These are phyloP conservation scores for Drosophila neocordata DNA, from an alignment of 1,140 invertebrate species.

Conservation along the genomic window DNA sequence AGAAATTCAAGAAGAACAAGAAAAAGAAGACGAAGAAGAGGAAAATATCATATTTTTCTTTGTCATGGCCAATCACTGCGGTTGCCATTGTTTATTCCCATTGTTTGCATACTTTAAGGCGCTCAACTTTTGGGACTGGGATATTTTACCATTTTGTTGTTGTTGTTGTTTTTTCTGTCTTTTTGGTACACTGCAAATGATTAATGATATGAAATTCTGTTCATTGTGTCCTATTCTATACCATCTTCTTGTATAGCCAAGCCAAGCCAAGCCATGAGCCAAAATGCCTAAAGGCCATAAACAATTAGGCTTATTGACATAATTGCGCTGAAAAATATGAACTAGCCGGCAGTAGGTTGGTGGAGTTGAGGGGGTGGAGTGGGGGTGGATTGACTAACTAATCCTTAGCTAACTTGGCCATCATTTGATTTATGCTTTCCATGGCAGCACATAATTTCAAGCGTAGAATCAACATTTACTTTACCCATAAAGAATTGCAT, in stretches of 20 bases:
- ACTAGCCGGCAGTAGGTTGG: slow-evolving; percentile 29
- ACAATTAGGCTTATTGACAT: slow-evolving; percentile 75
- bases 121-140: not conserved
- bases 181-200: slow-evolving; percentile 51
- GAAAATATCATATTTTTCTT: slow-evolving; percentile 9
- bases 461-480: slow-evolving; percentile 59
- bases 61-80: too few species aligned
- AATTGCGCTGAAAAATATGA: slow-evolving; percentile 54
- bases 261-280: not conserved
- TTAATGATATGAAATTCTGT: slow-evolving; percentile 55
- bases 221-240: slow-evolving; percentile 19
- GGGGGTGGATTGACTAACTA: not conserved
- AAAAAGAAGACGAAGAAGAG: not conserved
- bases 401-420: slow-evolving; percentile 3
- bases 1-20: slow-evolving; percentile 16
- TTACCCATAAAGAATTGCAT: slow-evolving; percentile 60
- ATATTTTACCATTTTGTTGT: slow-evolving; percentile 19
- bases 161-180: not conserved
- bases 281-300: slow-evolving; percentile 37
- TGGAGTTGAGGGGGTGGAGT: not conserved
- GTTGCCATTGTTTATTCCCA: slow-evolving; percentile 6
- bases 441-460: slow-evolving; percentile 43
- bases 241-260: not conserved
- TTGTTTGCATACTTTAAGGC: slow-evolving; percentile 54
- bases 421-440: slow-evolving; percentile 42